Evolutionary conservation across 2,113 vertebrate species (phyloP).

Genomic region (Alethe castanea): DNA sequence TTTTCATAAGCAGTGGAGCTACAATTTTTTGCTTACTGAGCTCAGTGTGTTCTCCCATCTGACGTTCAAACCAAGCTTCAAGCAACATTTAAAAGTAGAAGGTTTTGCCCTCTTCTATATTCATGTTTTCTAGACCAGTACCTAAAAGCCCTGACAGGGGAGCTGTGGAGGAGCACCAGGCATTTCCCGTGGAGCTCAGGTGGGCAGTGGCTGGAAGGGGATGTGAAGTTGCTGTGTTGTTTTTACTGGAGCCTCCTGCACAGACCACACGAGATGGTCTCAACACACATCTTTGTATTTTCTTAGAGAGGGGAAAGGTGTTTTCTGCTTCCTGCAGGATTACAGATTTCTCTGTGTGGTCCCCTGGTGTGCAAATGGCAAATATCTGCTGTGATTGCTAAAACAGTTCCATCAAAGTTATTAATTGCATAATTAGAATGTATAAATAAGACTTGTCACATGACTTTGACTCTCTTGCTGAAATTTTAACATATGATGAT

Average conservation of each 20-base stretch:
- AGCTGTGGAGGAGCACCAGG: not conserved
- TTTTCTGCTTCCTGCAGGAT: not conserved
- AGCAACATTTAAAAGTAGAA: not conserved
- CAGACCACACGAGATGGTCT: not conserved
- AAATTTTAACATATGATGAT: not conserved
- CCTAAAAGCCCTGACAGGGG: not conserved
- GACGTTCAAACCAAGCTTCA: not conserved
- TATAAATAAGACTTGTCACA: not conserved
- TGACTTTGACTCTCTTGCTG: not conserved
- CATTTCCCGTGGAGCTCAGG: not conserved
- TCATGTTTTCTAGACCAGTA: not conserved
- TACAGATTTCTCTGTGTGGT: not conserved
- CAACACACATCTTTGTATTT: not conserved
- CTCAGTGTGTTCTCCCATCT: not conserved
- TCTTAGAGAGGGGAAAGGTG: not conserved
- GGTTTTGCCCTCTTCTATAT: not conserved
- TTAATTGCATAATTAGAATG: conserved; percentile 15
- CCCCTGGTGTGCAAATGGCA: not conserved
- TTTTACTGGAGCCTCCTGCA: not conserved
- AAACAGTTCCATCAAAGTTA: conserved; percentile 5
- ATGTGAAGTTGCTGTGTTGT: not conserved
- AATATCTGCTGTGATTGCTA: not conserved
- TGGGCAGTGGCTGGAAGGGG: not conserved
- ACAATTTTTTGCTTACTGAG: not conserved
- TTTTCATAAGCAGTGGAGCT: not conserved